A percentile compares a stretch with the other conserved stretches of the same genome.
Conservation (phyloP, 2,113 vertebrate species). For the Trogon surrucura region DNA sequence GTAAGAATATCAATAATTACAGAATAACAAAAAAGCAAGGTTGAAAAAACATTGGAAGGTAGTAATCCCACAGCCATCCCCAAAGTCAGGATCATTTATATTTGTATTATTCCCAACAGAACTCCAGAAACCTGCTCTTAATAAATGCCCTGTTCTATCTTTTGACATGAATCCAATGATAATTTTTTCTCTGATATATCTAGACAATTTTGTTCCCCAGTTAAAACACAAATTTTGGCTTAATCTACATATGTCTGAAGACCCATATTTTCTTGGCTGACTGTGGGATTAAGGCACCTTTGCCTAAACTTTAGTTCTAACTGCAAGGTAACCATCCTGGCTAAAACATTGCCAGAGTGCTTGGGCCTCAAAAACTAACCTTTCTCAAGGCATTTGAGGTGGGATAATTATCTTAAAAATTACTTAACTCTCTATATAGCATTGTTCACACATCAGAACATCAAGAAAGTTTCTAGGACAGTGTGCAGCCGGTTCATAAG, state of each 20-base stretch:
- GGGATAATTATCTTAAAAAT: too few relatives aligned
- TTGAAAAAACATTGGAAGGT: background rate
- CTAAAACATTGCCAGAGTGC: too few relatives aligned
- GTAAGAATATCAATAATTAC: background rate
- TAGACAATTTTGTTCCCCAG: background rate
- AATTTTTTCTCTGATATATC: background rate
- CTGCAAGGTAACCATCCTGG: too few relatives aligned
- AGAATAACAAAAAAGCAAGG: background rate
- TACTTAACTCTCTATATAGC: too few relatives aligned
- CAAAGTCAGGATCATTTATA: background rate
- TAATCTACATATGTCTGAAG: background rate
- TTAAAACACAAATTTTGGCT: background rate
- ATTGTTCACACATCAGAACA: too few relatives aligned
- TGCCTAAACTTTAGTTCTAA: too few relatives aligned
- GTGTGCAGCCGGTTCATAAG: too few relatives aligned
- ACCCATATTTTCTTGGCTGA: background rate
- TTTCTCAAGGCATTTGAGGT: too few relatives aligned
- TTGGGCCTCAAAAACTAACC: too few relatives aligned
- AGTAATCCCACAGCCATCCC: background rate
- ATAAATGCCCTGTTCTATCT: background rate
- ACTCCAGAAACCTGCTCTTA: background rate
- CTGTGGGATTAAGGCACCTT: too few relatives aligned
- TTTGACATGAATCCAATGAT: background rate
- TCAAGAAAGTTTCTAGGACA: too few relatives aligned
- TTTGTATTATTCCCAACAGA: background rate